Evolutionary conservation across 92 coral and sea anemone genomes (phyloP).

Genomic region (Anthopleura xanthogrammica): DNA sequence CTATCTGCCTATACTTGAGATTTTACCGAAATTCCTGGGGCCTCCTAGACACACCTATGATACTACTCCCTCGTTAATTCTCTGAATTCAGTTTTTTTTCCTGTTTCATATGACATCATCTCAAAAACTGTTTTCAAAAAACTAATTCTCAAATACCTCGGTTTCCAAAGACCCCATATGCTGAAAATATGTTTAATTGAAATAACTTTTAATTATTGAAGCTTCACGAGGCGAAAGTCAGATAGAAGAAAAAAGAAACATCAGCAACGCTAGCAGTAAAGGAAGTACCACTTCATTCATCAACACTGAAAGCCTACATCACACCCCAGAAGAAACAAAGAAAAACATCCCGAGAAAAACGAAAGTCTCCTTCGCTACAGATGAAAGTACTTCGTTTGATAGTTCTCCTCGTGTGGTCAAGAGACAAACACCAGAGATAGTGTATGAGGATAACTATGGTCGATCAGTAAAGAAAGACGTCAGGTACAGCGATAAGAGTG

Average conservation of each 20-base stretch:
- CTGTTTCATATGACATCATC: no score
- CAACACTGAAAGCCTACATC: slow-evolving; percentile 12
- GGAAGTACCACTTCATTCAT: slow-evolving; percentile 6
- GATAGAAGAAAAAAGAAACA: slow-evolving; percentile 46
- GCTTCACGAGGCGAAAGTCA: slow-evolving; percentile 59
- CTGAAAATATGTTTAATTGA: not conserved
- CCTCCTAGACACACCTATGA: no score
- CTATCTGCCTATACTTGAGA: no score
- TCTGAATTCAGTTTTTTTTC: no score
- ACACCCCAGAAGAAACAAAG: slow-evolving; percentile 11
- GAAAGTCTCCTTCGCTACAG: slow-evolving; percentile 55
- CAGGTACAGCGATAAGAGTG: not conserved
- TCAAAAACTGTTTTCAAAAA: no score
- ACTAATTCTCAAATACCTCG: no score
- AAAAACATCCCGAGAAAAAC: slow-evolving; percentile 21
- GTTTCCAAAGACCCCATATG: not conserved
- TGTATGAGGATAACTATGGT: not conserved
- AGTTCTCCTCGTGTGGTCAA: slow-evolving; percentile 3
- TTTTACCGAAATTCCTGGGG: no score
- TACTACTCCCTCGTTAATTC: no score
- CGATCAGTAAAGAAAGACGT: slow-evolving; percentile 6
- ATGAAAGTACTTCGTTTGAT: slow-evolving; percentile 63
- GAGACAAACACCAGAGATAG: not conserved
- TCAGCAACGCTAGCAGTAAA: slow-evolving; percentile 44
- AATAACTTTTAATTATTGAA: not conserved